Base-by-base conservation (phyloP, 2,888 invertebrate species). In the Cheiracanthium punctorium region DNA sequence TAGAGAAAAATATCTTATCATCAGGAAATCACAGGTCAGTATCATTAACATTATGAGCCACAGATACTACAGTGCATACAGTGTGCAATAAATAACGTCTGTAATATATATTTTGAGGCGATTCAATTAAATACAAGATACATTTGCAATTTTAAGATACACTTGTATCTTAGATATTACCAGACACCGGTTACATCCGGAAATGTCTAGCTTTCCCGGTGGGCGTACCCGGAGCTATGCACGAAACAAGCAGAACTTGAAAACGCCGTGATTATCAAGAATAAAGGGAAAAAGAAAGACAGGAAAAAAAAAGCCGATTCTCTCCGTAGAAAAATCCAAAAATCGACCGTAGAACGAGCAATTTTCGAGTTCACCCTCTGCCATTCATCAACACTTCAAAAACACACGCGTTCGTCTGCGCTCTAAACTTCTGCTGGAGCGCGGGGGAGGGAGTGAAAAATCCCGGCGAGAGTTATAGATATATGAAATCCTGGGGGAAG, bases 381-480 rank as follows among this genome's bases (percentile, higher is more conserved):
- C 81, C 79, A 81, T 81, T 81, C 81, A 81, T 81, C 81, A 81
- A 81, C 77, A 70, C 76, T 87, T 86, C 85, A 80, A 87, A 87
- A 80, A 87, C 87, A 87, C 87, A 81, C 81, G 67, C 76, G 76
- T 76, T 80, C 80, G 30, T 69, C 32, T 48, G 67, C 77, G 67
- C 20, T 71, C 52, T 67, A 67, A 67, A 69, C 24, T 14, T n/a
- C 37, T 48, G 79, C n/a, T n/a, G 75, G 79, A 70, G 33, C 32
- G 4, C 8, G 77, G 72, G 58, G 73, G 84, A 71, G 24, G 69
- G 67, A 7, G 37, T 37, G 69, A 69, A 69, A 69, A 69, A 20
- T 37, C 69, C 69, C 33, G 37, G 37, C n/a, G n/a, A 24, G 24
- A 58, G 58, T 58, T 58, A 58, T 58, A 58, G 58, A 58, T 58